Evolutionary conservation across 2,888 invertebrate species (phyloP).

Genomic region (Lasioglossum vierecki): DNA sequence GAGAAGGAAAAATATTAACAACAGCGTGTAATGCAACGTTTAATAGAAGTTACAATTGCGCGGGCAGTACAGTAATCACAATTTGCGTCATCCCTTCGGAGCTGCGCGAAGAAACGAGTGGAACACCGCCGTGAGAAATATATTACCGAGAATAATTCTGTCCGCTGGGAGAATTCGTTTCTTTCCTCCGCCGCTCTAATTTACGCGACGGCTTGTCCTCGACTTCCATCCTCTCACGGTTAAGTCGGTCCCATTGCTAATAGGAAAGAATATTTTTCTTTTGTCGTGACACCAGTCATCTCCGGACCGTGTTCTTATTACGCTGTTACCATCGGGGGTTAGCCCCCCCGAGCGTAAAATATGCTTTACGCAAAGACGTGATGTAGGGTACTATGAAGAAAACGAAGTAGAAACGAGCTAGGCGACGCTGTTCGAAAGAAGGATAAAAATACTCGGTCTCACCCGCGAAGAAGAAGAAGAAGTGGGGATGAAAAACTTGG

Average conservation of each 20-base stretch:
- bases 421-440: constrained; percentile 35
- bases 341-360: constrained; percentile 66
- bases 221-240: constrained; percentile 48
- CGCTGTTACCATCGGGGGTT: constrained; percentile 71
- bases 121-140: constrained; percentile 52
- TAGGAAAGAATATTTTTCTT: constrained; percentile 65
- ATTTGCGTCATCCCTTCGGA: constrained; percentile 25
- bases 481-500: constrained; percentile 68
- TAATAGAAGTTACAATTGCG: not conserved
- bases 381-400: constrained; percentile 57
- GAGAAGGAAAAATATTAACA: not conserved
- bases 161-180: constrained; percentile 43
- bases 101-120: constrained; percentile 29
- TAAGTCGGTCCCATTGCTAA: constrained; percentile 64
- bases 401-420: constrained; percentile 63
- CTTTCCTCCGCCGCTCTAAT: constrained; percentile 58
- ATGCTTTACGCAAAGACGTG: constrained; percentile 67
- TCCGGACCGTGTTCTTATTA: constrained; percentile 75
- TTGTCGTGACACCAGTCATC: constrained; percentile 68
- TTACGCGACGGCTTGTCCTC: constrained; percentile 62
- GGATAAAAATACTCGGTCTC: constrained; percentile 53
- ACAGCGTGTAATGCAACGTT: constrained; percentile 4
- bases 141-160: constrained; percentile 66
- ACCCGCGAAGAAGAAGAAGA: constrained; percentile 23
- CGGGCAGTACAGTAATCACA: constrained; percentile 10